Percentiles rank a stretch among this genome's conserved stretches.
Evolutionary conservation across 1,140 invertebrate genomes (phyloP).

Genomic region (Tetraneura akinire): DNA sequence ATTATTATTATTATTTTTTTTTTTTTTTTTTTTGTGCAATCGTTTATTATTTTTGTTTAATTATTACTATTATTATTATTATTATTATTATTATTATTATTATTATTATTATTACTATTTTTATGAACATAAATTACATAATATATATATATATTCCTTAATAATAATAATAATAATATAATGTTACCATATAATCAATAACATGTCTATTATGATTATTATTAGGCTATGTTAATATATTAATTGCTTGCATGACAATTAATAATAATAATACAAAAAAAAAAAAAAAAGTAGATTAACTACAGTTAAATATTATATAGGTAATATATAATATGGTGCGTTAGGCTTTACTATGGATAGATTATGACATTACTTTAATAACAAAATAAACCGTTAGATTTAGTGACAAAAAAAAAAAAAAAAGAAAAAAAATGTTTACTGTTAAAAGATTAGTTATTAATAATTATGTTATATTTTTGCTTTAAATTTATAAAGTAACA

Average conservation of each 20-base stretch:
- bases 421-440: background rate
- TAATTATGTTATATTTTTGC: conserved; percentile 3
- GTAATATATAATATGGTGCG: conserved; percentile 1
- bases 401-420: background rate
- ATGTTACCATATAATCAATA: conserved; percentile 44
- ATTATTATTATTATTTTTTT: background rate
- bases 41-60: conserved; percentile 41
- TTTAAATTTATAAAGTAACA: background rate
- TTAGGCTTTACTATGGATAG: conserved; percentile 22
- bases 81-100: conserved; percentile 27
- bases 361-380: background rate
- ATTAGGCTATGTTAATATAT: conserved; percentile 26
- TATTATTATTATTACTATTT: conserved; percentile 36
- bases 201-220: conserved; percentile 27
- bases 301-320: conserved; percentile 12
- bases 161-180: conserved; percentile 12
- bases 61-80: conserved; percentile 34
- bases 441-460: background rate
- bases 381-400: background rate
- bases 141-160: conserved; percentile 33
- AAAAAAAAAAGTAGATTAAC: conserved; percentile 28
- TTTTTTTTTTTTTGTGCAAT: conserved; percentile 38
- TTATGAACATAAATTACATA: conserved; percentile 11
- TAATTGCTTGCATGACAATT: conserved; percentile 42
- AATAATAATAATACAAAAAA: conserved; percentile 20